Conservation (phyloP, 2,113 vertebrate species). For the Chloebia gouldiae region DNA sequence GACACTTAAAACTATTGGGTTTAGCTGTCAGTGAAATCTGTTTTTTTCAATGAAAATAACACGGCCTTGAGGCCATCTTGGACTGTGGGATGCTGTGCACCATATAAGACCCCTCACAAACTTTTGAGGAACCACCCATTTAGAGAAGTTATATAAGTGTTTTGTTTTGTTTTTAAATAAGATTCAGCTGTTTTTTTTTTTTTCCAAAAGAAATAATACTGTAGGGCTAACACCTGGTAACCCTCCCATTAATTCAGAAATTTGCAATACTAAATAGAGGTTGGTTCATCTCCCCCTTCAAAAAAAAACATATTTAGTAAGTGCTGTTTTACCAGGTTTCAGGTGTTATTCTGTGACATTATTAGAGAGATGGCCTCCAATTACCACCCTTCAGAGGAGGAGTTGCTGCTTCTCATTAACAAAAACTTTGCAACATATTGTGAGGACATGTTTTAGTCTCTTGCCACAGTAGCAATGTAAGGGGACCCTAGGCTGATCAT, state of each 20-base stretch:
- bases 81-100: neutral
- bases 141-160: neutral
- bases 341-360: neutral
- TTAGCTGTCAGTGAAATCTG: neutral
- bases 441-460: neutral
- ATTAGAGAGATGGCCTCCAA: neutral
- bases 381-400: neutral
- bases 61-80: neutral
- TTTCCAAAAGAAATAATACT: neutral
- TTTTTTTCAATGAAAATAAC: neutral
- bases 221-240: neutral
- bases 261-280: neutral
- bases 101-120: neutral
- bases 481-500: neutral
- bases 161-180: neutral
- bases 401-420: neutral
- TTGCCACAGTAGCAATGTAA: neutral
- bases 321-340: neutral
- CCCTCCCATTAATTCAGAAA: neutral
- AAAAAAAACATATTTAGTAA: neutral
- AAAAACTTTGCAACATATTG: neutral
- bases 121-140: neutral
- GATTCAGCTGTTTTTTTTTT: neutral
- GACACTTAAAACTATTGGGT: neutral
- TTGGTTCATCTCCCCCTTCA: accelerated